Evolutionary conservation across 2,113 vertebrate species (phyloP).

Genomic region (Chlorodrepanis virens): DNA sequence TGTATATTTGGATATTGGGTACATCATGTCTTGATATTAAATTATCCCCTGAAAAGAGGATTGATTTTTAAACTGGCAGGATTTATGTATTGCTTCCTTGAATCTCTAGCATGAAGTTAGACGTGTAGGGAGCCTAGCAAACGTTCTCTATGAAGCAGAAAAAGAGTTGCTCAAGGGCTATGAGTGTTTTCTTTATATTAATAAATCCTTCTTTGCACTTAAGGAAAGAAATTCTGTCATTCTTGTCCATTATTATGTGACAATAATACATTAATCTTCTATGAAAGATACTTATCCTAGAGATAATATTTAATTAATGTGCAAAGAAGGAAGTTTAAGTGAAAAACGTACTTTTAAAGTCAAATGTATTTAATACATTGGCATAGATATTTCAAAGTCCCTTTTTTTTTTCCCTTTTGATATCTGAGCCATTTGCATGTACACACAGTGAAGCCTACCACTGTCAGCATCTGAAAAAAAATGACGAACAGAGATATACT

Average conservation of each 20-base stretch:
- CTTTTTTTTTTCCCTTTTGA: not conserved
- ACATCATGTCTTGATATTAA: conserved; percentile 44
- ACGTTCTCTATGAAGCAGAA: not conserved
- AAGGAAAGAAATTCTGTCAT: conserved; percentile 27
- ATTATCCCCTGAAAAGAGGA: conserved; percentile 40
- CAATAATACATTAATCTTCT: conserved; percentile 40
- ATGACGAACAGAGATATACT: not conserved
- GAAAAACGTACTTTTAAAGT: conserved; percentile 48
- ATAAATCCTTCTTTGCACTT: conserved; percentile 29
- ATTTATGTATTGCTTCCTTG: conserved; percentile 25
- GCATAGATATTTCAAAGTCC: conserved; percentile 43
- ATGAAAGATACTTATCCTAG: conserved; percentile 43
- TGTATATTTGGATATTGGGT: conserved; percentile 46
- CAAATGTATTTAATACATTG: conserved; percentile 42
- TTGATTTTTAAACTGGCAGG: conserved; percentile 52
- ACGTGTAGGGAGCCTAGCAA: not conserved
- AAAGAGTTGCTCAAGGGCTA: conserved; percentile 29
- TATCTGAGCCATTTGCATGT: conserved; percentile 37
- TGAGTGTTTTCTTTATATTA: conserved; percentile 39
- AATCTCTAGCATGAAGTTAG: not conserved
- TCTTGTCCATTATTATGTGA: conserved; percentile 35
- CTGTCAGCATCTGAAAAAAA: not conserved
- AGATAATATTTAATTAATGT: conserved; percentile 59
- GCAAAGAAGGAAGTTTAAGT: conserved; percentile 18
- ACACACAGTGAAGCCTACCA: not conserved